Evolutionary conservation across 2,888 invertebrate genomes (phyloP), one percentile per base, ranked within the genome.

Genomic region (Patella ulyssiponensis): DNA sequence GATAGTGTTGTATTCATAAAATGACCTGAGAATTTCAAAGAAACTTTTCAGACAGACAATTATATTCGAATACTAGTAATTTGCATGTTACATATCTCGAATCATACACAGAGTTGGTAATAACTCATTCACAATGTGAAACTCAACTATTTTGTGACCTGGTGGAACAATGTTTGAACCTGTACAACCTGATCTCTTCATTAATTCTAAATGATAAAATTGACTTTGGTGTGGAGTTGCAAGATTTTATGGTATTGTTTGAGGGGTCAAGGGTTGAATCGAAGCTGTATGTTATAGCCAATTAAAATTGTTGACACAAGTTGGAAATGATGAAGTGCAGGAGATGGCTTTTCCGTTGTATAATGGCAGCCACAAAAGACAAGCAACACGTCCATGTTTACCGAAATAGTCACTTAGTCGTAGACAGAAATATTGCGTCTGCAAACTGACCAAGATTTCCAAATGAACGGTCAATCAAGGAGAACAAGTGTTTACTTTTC

Each of bases 251-350:
- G 20, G 23, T 12, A 64, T 69, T 17, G 53, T 58, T 76, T 51
- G 17, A 51, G 52, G n/a, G 76, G 76, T 76, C 76, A 76, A 73
- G 52, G 76, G 76, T 76, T 73, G 33, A 12, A 20, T 51, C 72
- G 72, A 76, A 72, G 73, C 72, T 76, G 64, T 76, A 76, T 76
- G 76, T 76, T 71, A 64, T 69, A 71, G 71, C 72, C 76, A 76
- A 76, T 76, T 76, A 76, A 76, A 76, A 51, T 56, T 58, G 64
- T 71, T 72, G 72, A 76, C 64, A 72, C 64, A 71, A 53, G 58
- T 69, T 64, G 69, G 64, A 76, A 73, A 71, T 76, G 73, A 73
- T 56, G 72, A 69, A 51, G 69, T 72, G 51, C 54, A 54, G 72
- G 51, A 73, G 44, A 69, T 72, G 76, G 54, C 72, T 64, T 56